A percentile compares a stretch with the other conserved stretches of the same genome.
These are phyloP conservation scores for Squalus acanthias DNA, from an alignment of 2,797 vertebrate genomes.

Conservation along the genomic window DNA sequence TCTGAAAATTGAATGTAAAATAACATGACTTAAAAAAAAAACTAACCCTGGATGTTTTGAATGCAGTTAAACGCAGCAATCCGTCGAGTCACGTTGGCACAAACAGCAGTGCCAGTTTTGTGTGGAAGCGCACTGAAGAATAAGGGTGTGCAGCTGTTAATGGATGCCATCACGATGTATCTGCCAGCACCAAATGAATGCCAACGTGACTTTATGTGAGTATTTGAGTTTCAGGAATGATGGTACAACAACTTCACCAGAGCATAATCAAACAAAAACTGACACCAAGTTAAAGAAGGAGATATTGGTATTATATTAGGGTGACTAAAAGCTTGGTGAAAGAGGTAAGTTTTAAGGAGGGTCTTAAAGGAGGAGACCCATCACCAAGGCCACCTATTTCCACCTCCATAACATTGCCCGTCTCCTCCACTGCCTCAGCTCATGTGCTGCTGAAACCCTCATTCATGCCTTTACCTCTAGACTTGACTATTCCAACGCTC, in stretches of 20 bases:
- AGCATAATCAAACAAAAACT: background rate
- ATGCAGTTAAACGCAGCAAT: constrained; percentile 75
- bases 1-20: background rate
- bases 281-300: background rate
- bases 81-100: constrained; percentile 75
- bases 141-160: constrained; percentile 85
- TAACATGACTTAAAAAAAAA: background rate
- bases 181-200: constrained; percentile 81
- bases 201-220: constrained; percentile 79
- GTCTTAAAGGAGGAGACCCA: background rate
- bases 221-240: constrained; percentile 42
- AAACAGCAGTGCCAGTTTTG: constrained; percentile 81
- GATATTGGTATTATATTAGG: background rate
- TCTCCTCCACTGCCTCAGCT: no score
- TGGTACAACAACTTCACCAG: background rate
- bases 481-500: no score
- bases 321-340: background rate
- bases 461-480: no score
- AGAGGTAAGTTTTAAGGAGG: background rate
- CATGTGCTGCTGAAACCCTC: no score
- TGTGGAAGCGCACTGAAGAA: constrained; percentile 90
- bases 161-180: constrained; percentile 80
- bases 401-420: no score
- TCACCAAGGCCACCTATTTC: no score
- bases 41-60: background rate